A percentile compares a stretch with the other conserved stretches of the same genome.
Conservation (phyloP, 2,113 vertebrate genomes). For the Rhombomys opimus region DNA sequence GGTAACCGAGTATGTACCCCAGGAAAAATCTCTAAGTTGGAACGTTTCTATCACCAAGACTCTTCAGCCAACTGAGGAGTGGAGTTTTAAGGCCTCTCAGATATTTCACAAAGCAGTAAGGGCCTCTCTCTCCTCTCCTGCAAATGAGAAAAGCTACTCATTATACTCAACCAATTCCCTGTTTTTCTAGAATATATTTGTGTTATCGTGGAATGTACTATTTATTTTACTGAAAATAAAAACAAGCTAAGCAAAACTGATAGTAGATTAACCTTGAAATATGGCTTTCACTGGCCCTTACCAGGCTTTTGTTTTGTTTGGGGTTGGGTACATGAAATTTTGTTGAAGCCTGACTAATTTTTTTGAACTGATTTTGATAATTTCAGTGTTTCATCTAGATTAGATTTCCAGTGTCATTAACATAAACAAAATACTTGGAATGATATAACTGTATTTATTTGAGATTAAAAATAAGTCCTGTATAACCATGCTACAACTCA, state of each 20-base stretch:
- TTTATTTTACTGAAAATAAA: constrained; percentile 15
- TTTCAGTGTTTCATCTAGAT: not conserved
- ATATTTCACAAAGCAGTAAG: not conserved
- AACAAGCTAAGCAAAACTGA: not conserved
- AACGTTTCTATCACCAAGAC: not conserved
- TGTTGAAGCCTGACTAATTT: constrained; percentile 26
- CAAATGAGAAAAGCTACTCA: not conserved
- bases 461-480: constrained; percentile 6
- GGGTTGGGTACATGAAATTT: not conserved
- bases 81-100: not conserved
- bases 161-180: not conserved
- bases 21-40: not conserved
- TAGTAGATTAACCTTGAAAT: not conserved
- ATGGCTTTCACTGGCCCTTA: not conserved
- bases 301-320: not conserved
- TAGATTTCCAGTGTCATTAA: not conserved
- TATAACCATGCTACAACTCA: no score
- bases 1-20: not conserved
- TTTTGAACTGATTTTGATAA: constrained; percentile 44
- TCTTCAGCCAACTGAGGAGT: not conserved
- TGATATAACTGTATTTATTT: not conserved
- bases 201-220: not conserved
- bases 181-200: not conserved
- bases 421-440: not conserved
- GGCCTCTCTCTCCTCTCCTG: not conserved